A percentile compares a stretch with the other conserved stretches of the same genome.
These are phyloP conservation scores for Strix aluco DNA, from an alignment of 2,113 vertebrate genomes.

Conservation along the genomic window DNA sequence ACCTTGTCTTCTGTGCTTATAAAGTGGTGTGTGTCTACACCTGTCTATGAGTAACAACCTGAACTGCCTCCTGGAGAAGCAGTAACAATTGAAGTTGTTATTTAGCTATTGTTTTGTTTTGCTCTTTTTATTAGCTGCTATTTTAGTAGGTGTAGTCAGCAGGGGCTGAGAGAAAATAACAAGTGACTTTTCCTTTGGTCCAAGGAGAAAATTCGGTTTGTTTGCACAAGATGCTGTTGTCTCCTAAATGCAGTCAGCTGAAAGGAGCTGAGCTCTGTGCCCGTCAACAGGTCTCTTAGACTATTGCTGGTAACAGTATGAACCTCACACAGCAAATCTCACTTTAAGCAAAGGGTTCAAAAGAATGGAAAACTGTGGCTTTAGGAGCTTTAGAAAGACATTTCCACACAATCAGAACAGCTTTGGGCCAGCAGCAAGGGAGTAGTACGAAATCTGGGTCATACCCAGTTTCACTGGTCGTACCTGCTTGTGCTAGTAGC, in stretches of 20 bases:
- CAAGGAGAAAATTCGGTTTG: not conserved
- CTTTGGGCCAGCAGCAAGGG: not conserved
- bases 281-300: not conserved
- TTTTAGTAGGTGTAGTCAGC: not conserved
- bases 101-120: not conserved
- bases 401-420: not conserved
- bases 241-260: not conserved
- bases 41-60: not conserved
- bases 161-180: not conserved
- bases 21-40: not conserved
- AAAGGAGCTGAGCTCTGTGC: not conserved
- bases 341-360: not conserved
- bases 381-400: not conserved
- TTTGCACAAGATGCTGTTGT: not conserved
- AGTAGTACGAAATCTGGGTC: not conserved
- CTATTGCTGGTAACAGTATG: not conserved
- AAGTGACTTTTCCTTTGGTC: not conserved
- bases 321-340: not conserved
- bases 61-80: not conserved
- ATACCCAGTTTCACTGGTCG: not conserved
- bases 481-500: not conserved
- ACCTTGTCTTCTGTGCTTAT: not conserved
- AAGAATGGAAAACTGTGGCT: not conserved
- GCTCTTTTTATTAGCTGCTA: not conserved
- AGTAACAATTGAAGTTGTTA: not conserved